Evolutionary conservation across 1,140 invertebrate species (phyloP).

Genomic region (Drosophila repletoides): DNA sequence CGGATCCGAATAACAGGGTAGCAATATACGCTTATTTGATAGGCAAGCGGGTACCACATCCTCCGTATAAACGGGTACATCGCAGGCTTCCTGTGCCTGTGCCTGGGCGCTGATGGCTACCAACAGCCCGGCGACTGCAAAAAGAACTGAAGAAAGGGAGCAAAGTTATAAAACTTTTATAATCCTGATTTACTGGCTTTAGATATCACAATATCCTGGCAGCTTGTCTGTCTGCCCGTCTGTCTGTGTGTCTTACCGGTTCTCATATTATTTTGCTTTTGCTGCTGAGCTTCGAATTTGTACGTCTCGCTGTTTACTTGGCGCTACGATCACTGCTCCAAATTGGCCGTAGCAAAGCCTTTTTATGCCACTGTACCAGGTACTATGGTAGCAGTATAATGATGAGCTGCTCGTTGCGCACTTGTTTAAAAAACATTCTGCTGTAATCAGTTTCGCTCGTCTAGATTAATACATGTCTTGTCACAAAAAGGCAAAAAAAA

Average conservation of each 20-base stretch:
- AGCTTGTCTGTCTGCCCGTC: not conserved
- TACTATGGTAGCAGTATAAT: no score
- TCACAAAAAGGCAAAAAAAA: no score
- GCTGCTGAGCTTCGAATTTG: slow-evolving; percentile 4
- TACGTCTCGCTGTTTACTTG: slow-evolving; percentile 49
- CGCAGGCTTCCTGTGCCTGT: not conserved
- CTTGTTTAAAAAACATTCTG: slow-evolving; percentile 47
- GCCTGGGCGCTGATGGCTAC: slow-evolving; percentile 44
- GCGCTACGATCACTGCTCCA: slow-evolving; percentile 58
- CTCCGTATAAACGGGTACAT: slow-evolving; percentile 24
- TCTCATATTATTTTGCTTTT: slow-evolving; percentile 50
- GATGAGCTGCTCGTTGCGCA: not conserved
- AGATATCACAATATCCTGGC: slow-evolving; percentile 14
- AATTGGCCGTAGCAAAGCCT: slow-evolving; percentile 31
- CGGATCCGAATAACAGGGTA: slow-evolving; percentile 55
- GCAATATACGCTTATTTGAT: not conserved
- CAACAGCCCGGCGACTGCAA: slow-evolving; percentile 45
- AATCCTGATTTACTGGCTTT: no score
- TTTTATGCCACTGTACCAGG: slow-evolving; percentile 43
- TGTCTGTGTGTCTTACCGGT: slow-evolving; percentile 51
- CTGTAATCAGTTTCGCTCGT: slow-evolving; percentile 58
- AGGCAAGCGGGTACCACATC: slow-evolving; percentile 30
- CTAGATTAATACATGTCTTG: slow-evolving; percentile 69
- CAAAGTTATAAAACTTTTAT: not conserved
- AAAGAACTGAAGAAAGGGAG: slow-evolving; percentile 32